Percentiles rank a stretch among this genome's conserved stretches.
These are phyloP conservation scores for Scotopteryx bipunctaria DNA, from an alignment of 2,888 invertebrate species.

Conservation along the genomic window DNA sequence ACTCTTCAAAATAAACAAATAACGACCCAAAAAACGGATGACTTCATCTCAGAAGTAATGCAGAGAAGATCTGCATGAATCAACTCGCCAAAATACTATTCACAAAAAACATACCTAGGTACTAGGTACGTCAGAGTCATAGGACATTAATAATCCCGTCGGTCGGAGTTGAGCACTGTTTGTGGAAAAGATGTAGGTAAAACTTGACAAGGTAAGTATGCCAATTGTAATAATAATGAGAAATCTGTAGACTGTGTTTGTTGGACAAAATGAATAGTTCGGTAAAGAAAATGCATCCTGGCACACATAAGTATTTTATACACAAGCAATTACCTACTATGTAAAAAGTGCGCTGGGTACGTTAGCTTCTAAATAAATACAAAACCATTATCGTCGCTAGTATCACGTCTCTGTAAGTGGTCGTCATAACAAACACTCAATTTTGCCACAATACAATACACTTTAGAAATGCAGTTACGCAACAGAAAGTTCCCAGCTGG, in stretches of 20 bases:
- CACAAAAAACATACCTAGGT: conserved; percentile 11
- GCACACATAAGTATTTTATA: no score
- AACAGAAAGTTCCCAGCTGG: conserved; percentile 22
- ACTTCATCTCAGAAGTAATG: conserved; percentile 15
- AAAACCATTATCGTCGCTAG: neutral
- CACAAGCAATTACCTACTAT: neutral
- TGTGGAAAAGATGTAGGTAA: neutral
- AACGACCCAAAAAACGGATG: conserved; percentile 2
- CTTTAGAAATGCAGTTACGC: conserved; percentile 23
- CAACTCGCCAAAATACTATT: conserved; percentile 15
- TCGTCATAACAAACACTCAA: conserved; percentile 10
- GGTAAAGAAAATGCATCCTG: no score
- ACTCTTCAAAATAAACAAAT: conserved; percentile 1
- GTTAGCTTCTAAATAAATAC: neutral
- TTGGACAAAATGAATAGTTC: neutral
- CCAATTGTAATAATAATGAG: no score
- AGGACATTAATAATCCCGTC: no score
- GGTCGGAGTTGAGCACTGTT: conserved; percentile 6
- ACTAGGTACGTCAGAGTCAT: no score
- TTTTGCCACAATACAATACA: conserved; percentile 16
- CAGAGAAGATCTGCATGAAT: conserved; percentile 15
- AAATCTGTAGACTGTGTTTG: neutral
- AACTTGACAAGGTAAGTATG: neutral
- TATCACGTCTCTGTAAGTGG: conserved; percentile 12
- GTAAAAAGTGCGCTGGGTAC: no score